Evolutionary conservation across 2,113 vertebrate species (phyloP).

Genomic region (Dicaeum eximium): DNA sequence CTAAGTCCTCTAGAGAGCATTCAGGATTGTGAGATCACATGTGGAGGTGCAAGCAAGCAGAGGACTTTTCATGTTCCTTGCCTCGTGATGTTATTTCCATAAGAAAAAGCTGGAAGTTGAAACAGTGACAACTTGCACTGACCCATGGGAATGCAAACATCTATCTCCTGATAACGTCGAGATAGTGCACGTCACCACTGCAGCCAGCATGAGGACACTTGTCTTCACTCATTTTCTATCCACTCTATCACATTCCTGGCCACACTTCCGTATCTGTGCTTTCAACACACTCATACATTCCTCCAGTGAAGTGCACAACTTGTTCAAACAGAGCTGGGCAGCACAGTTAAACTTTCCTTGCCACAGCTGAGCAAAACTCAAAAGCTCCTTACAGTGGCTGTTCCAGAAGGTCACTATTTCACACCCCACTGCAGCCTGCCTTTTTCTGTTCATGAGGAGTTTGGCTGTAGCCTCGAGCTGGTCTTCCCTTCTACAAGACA

Average conservation of each 20-base stretch:
- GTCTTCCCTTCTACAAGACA: conserved; percentile 6
- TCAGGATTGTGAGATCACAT: not conserved
- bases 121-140: conserved; percentile 8
- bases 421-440: not conserved
- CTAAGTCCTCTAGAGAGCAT: not conserved
- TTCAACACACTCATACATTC: conserved; percentile 43
- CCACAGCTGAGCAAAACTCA: not conserved
- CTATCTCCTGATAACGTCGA: conserved; percentile 44
- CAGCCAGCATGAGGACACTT: conserved; percentile 47
- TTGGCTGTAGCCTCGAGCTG: not conserved
- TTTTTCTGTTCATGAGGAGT: not conserved
- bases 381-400: not conserved
- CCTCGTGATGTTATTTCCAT: conserved; percentile 35
- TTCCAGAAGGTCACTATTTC: not conserved
- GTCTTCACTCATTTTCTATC: conserved; percentile 55
- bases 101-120: conserved; percentile 49
- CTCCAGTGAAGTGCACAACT: not conserved
- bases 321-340: not conserved
- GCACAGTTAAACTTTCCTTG: not conserved
- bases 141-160: conserved; percentile 40
- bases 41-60: not conserved
- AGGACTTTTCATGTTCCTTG: not conserved
- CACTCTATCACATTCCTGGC: conserved; percentile 33
- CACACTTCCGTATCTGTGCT: conserved; percentile 55
- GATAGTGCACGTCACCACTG: conserved; percentile 41